These are phyloP conservation scores for Andrena haemorrhoa DNA, from an alignment of 2,888 invertebrate species.

Conservation along the genomic window DNA sequence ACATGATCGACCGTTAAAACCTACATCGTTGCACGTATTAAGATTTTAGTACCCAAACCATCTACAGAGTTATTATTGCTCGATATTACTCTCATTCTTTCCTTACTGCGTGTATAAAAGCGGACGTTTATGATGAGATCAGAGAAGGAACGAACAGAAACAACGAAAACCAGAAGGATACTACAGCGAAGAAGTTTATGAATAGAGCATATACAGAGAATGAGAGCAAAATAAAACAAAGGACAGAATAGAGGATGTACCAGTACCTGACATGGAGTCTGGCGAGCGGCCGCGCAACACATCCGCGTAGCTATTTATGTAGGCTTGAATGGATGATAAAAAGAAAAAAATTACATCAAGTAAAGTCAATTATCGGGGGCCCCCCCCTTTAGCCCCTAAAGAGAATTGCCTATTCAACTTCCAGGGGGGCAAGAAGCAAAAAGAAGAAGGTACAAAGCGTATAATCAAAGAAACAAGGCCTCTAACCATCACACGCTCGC, in stretches of 20 bases:
- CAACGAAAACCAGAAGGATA: slow-evolving; percentile 1
- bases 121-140: slow-evolving; percentile 31
- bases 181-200: slow-evolving; percentile 12
- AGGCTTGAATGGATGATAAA: slow-evolving; percentile 84
- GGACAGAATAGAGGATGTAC: slow-evolving; percentile 85
- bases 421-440: slow-evolving; percentile 71
- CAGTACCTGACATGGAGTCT: slow-evolving; percentile 95
- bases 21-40: slow-evolving; percentile 4
- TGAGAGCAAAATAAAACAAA: slow-evolving; percentile 67
- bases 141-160: background rate
- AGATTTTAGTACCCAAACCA: slow-evolving; percentile 44
- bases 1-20: slow-evolving; percentile 3
- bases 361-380: slow-evolving; percentile 76
- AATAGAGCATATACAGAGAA: slow-evolving; percentile 52
- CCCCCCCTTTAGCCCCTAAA: slow-evolving; percentile 68
- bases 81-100: slow-evolving; percentile 57
- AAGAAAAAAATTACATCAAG: slow-evolving; percentile 84
- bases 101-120: slow-evolving; percentile 48
- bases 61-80: slow-evolving; percentile 42
- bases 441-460: slow-evolving; percentile 68
- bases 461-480: slow-evolving; percentile 65
- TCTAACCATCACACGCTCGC: slow-evolving; percentile 52
- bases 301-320: slow-evolving; percentile 93
- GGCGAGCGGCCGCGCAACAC: slow-evolving; percentile 94
- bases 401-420: slow-evolving; percentile 63